Evolutionary conservation across 2,797 vertebrate genomes (phyloP).

Genomic region (Synanceia verrucosa): DNA sequence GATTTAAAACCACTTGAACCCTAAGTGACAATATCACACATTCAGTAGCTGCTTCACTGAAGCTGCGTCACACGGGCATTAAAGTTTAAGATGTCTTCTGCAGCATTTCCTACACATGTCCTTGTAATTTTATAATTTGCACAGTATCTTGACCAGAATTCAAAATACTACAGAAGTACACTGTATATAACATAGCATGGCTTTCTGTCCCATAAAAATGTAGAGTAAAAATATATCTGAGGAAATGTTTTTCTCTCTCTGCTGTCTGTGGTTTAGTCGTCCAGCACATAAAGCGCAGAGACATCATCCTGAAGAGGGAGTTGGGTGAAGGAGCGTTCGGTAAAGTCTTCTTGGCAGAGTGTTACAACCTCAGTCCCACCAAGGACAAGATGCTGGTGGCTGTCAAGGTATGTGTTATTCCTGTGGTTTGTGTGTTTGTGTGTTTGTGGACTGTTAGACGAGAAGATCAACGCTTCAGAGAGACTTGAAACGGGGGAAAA

Average conservation of each 20-base stretch:
- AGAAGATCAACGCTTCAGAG: neutral
- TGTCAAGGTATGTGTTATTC: slow-evolving; percentile 88
- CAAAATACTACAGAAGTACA: neutral
- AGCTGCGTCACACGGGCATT: slow-evolving; percentile 6
- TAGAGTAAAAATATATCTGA: neutral
- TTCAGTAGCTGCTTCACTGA: slow-evolving; percentile 6
- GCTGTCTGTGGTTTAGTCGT: slow-evolving; percentile 80
- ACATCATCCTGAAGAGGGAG: slow-evolving; percentile 97
- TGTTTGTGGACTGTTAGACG: neutral
- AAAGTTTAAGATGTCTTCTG: slow-evolving; percentile 8
- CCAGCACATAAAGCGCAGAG: slow-evolving; percentile 95
- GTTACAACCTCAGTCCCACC: slow-evolving; percentile 96
- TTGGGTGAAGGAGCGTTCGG: slow-evolving; percentile 97
- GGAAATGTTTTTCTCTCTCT: neutral
- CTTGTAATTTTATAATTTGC: too few species aligned
- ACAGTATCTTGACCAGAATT: slow-evolving; percentile 20
- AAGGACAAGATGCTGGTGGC: slow-evolving; percentile 99
- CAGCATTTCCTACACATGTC: slow-evolving; percentile 23
- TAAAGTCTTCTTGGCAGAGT: slow-evolving; percentile 98
- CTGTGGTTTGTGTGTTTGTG: neutral
- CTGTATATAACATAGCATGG: neutral
- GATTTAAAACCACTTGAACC: slow-evolving; percentile 54
- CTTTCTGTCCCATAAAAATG: neutral
- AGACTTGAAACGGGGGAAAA: neutral
- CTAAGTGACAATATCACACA: slow-evolving; percentile 16